Percentiles rank a stretch among this genome's conserved stretches.
These are phyloP conservation scores for Aselliscus stoliczkanus DNA, from an alignment of 2,797 vertebrate species.

Conservation along the genomic window DNA sequence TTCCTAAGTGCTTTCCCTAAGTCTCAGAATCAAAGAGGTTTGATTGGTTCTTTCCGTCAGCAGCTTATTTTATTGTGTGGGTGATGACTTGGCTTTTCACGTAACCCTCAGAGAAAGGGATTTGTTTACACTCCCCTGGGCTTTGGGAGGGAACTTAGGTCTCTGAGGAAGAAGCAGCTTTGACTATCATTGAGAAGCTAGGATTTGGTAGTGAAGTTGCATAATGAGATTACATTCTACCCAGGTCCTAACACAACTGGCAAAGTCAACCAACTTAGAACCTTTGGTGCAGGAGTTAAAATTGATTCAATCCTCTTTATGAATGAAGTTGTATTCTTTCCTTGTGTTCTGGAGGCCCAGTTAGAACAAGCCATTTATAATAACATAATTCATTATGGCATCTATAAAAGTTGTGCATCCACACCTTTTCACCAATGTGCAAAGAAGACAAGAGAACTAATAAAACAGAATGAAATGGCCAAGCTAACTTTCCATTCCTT, in stretches of 20 bases:
- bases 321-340: slow-evolving; percentile 15
- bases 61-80: slow-evolving; percentile 54
- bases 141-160: slow-evolving; percentile 14
- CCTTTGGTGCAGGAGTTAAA: slow-evolving; percentile 12
- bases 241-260: not conserved
- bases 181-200: slow-evolving; percentile 17
- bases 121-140: slow-evolving; percentile 55
- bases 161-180: slow-evolving; percentile 10
- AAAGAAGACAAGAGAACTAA: slow-evolving; percentile 36
- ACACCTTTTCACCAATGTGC: not conserved
- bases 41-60: slow-evolving; percentile 64
- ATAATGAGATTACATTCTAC: slow-evolving; percentile 7
- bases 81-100: slow-evolving; percentile 57
- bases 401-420: not conserved
- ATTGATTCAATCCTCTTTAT: not conserved
- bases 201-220: not conserved
- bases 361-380: slow-evolving; percentile 29
- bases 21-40: slow-evolving; percentile 59
- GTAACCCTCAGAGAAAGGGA: slow-evolving; percentile 22
- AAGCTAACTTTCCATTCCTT: not conserved
- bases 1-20: slow-evolving; percentile 59
- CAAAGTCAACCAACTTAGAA: not conserved
- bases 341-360: not conserved
- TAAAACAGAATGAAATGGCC: not conserved
- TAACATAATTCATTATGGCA: not conserved